Evolutionary conservation across 1,140 invertebrate species (phyloP).

Genomic region (Saccostrea echinata): DNA sequence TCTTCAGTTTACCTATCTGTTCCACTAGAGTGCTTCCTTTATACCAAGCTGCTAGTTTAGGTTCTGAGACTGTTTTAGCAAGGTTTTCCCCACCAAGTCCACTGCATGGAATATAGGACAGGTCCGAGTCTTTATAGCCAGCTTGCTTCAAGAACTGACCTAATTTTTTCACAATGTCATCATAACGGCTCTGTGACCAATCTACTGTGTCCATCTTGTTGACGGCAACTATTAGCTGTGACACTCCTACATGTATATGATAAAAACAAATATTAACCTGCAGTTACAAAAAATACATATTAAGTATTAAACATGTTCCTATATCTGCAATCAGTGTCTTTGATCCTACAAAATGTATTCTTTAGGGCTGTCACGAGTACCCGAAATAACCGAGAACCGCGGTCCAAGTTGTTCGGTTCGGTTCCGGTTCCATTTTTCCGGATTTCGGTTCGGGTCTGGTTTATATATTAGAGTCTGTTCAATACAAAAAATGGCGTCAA

Average conservation of each 20-base stretch:
- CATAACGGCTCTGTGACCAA: slow-evolving; percentile 87
- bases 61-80: slow-evolving; percentile 85
- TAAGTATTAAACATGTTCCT: too few relatives aligned
- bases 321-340: too few relatives aligned
- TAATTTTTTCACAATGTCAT: slow-evolving; percentile 92
- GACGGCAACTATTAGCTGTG: slow-evolving; percentile 86
- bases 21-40: slow-evolving; percentile 89
- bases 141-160: slow-evolving; percentile 95
- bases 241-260: slow-evolving; percentile 84
- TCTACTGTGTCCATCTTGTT: slow-evolving; percentile 83
- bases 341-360: too few relatives aligned
- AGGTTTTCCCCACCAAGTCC: slow-evolving; percentile 97
- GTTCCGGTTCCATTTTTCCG: too few relatives aligned
- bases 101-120: slow-evolving; percentile 96
- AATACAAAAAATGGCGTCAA: too few relatives aligned
- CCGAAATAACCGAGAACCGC: too few relatives aligned
- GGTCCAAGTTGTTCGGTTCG: too few relatives aligned
- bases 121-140: slow-evolving; percentile 94
- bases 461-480: too few relatives aligned
- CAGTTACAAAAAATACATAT: too few relatives aligned
- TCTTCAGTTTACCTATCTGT: slow-evolving; percentile 91
- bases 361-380: too few relatives aligned
- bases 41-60: slow-evolving; percentile 90
- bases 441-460: too few relatives aligned
- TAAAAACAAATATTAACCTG: background rate